These are phyloP conservation scores for Limnothrissa miodon DNA, from an alignment of 2,113 vertebrate genomes.

Conservation along the genomic window DNA sequence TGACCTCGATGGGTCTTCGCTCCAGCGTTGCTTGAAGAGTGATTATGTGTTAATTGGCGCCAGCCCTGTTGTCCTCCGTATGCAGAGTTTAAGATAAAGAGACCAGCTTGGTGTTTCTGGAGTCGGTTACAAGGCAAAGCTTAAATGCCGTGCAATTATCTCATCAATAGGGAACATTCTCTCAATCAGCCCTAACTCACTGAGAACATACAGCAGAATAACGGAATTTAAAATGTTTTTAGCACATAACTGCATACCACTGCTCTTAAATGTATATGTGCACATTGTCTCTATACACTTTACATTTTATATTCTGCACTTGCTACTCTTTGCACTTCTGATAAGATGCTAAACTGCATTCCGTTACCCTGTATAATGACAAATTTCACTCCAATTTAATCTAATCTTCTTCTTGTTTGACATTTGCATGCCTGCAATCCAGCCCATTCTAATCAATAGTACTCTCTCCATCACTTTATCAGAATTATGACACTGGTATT, in stretches of 20 bases:
- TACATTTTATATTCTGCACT: too few relatives aligned
- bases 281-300: too few relatives aligned
- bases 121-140: not conserved
- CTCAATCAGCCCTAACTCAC: not conserved
- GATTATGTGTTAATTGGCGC: not conserved
- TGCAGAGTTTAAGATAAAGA: not conserved
- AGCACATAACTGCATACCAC: not conserved
- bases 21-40: not conserved
- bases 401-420: too few relatives aligned
- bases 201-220: not conserved
- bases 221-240: too few relatives aligned
- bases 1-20: slow-evolving; percentile 19
- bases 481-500: too few relatives aligned
- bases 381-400: too few relatives aligned
- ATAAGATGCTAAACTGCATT: too few relatives aligned
- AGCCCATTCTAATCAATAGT: too few relatives aligned
- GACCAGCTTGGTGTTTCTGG: not conserved
- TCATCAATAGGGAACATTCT: not conserved
- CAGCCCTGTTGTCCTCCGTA: not conserved
- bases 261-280: too few relatives aligned
- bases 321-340: too few relatives aligned
- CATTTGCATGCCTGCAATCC: not conserved
- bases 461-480: too few relatives aligned
- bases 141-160: not conserved
- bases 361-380: too few relatives aligned